Evolutionary conservation across 2,888 invertebrate species (phyloP), one percentile per base, ranked within the genome.

Genomic region (Smittia sp.): DNA sequence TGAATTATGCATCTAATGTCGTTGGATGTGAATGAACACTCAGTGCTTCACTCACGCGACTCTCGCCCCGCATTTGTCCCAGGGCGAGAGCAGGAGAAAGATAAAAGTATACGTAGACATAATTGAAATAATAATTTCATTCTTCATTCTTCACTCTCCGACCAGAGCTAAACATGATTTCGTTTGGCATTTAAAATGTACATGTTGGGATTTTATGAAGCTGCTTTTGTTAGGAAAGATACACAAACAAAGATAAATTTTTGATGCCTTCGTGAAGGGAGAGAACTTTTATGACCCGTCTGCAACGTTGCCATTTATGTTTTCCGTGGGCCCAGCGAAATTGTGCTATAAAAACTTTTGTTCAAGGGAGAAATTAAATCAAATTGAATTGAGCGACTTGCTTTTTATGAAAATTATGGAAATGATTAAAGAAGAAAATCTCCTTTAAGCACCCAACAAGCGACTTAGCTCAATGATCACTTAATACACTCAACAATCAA

Each of bases 101-200:
- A 58, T 58, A 58, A 58, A 58, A 20, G 7, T 58, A 58, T 22
- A 58, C 58, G 58, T 58, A 65, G 65, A 65, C 65, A 65, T 65
- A 65, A 65, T 65, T 65, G 65, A 65, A 65, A 65, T 65, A 65
- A 24, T 65, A 62, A 62, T 62, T 62, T 62, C 25, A 62, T 62
- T 62, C 62, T 18, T 62, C 62, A 13, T 15, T 62, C 62, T 24
- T 62, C 62, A 9, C 32, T 65, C 58, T 58, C n/a, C 22, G 11
- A n/a, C 15, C 32, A 46, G 15, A 58, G 22, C 22, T 46, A 20
- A 58, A 22, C 22, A 58, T 58, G 58, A 58, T 58, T 58, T 58
- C n/a, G 22, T 22, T 65, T 15, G n/a, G 65, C 32, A 65, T 22
- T 65, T 65, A n/a, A 27, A 32, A 18, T 27, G 25, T 27, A n/a